Evolutionary conservation across 1,140 invertebrate genomes (phyloP), one percentile per base, ranked within the genome.

Genomic region (Drosophila elegans): DNA sequence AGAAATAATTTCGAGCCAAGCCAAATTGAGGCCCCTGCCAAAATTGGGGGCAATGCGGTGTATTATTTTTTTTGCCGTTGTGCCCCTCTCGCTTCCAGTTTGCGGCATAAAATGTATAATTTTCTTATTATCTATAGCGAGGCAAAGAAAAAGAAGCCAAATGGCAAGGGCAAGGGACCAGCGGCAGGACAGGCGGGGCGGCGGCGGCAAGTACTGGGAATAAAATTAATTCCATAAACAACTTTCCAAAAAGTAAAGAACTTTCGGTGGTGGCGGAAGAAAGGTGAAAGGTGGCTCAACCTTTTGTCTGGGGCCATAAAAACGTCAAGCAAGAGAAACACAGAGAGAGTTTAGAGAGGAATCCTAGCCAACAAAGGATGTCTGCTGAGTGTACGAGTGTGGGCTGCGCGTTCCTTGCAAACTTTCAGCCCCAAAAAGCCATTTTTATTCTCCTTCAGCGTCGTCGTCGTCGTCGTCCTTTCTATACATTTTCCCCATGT

Each of bases 171-270:
- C 69, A 39, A 69, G 27, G 41, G 39, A 77, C 54, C 64, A 64
- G 54, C 16, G 11, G 44, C 12, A 48, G 41, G 39, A 72, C 45
- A 21, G 42, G 42, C 13, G 7, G 7, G 16, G 16, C 16, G 16
- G 16, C 16, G 42, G n/a, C 3, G 32, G 46, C 42, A 11, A 67
- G 51, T 59, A 49, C 46, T 56, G 72, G 67, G 74, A 89, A 90
- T 90, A 89, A 89, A 90, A 90, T 89, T 80, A 89, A 74, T 89
- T 89, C 84, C 84, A 84, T 89, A 89, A 89, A 83, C 76, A 89
- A 89, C 77, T 89, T 89, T 88, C 84, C 84, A 68, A 88, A 86
- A 86, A 81, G 62, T 69, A 69, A 45, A 67, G 67, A 80, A 68
- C 55, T 66, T 63, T 60, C 51, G 21, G 52, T 10, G 34, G 45